Base-by-base conservation (phyloP, 2,888 invertebrate species). In the Linnaemya tessellans region DNA sequence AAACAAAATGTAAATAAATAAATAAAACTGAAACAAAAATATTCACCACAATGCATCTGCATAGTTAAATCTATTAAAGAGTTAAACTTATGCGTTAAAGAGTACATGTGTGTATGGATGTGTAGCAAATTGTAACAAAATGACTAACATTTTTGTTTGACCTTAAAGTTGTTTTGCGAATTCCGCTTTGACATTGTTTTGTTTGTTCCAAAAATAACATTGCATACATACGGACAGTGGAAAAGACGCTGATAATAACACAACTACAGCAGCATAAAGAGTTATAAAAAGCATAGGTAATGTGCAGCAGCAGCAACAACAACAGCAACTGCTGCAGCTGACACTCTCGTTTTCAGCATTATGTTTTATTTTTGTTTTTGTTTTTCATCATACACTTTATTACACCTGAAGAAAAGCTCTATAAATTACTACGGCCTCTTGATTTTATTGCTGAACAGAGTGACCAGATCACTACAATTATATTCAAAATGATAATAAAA, bases 181-280 rank as follows among this genome's bases (percentile, higher is more conserved):
- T 85, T 85, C 82, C 79, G 85, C 79, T 85, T 85, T 85, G 81
- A 79, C 82, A 85, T 85, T 85, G 79, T 82, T 85, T 79, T 79
- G 67, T 78, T 67, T 74, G 60, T 85, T 85, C 85, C 85, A 82
- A 85, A 85, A 82, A 82, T 80, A 85, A 80, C 65, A 80, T 68
- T 43, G 4, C 30, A 56, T 46, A n/a, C 41, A 58, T 18, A 62
- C 49, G n/a, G 54, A 51, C 46, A 49, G 46, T 67, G 64, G 30
- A 51, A 80, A 38, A 75, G 38, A 68, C 62, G 35, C 54, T n/a
- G 20, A 71, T 71, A 41, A 60, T 51, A 60, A 56, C 35, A 70
- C 38, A 68, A 56, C 65, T 62, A 38, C 38, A 65, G 35, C 15
- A 43, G 3, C 60, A 43, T 64, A 41, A 64, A 46, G 3, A 79